A percentile compares a stretch with the other conserved stretches of the same genome.
Conservation (phyloP, 2,888 invertebrate genomes). For the Agrotis puta region DNA sequence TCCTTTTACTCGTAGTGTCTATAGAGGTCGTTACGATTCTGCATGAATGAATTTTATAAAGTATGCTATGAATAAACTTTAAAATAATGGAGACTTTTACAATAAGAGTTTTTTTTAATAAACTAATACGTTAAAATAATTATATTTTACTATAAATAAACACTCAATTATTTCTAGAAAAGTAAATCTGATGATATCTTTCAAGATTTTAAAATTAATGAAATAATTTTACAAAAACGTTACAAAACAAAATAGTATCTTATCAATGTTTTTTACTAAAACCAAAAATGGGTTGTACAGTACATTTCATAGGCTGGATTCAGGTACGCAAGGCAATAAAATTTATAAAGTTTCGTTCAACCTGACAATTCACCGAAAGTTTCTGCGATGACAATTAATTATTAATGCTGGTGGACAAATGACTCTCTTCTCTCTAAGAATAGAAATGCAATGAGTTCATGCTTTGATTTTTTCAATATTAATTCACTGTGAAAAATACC, state of each 20-base stretch:
- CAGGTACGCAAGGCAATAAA: neutral
- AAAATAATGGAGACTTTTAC: neutral
- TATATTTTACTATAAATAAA: neutral
- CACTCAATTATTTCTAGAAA: neutral
- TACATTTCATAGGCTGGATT: neutral
- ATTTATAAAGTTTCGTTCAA: neutral
- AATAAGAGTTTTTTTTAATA: neutral
- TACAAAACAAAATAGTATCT: too few relatives aligned
- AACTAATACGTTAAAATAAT: too few relatives aligned
- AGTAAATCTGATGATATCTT: neutral
- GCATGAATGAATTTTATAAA: conserved; percentile 78
- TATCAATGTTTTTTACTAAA: too few relatives aligned
- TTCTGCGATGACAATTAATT: neutral
- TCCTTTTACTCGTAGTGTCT: conserved; percentile 50
- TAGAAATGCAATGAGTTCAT: neutral
- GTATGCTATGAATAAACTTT: conserved; percentile 31
- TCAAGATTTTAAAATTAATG: neutral
- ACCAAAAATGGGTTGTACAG: too few relatives aligned
- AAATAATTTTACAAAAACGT: neutral
- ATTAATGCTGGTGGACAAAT: neutral
- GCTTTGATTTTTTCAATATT: neutral
- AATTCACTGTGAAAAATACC: neutral
- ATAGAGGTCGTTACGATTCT: conserved; percentile 66
- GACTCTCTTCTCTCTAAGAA: neutral
- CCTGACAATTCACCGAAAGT: neutral